Base-by-base conservation (phyloP, 2,888 invertebrate species). In the Catocala fraxini region DNA sequence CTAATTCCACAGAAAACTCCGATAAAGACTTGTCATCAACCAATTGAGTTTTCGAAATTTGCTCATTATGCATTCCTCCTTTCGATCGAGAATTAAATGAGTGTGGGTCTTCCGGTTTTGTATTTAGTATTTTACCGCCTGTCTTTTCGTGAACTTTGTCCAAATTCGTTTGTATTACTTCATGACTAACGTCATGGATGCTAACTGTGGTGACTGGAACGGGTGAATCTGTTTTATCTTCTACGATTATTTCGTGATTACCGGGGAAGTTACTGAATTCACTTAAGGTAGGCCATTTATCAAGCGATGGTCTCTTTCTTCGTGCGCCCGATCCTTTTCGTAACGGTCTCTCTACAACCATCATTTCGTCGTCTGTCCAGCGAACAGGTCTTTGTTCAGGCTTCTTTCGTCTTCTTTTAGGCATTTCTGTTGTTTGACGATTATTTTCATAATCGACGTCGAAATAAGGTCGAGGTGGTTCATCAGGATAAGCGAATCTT, bases 351-450 rank as follows among this genome's bases (percentile, higher is more conserved):
- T 85, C 82, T 61, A 63, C 9, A 10, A 91, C 90, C 47, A 86
- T 81, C 10, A 87, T 79, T 6, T 93, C 80, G 9, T 93, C 89
- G 62, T 92, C 92, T 7, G 86, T 85, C 80, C 92, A 94, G 74
- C 90, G 77, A 82, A 81, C 87, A 61, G 78, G 83, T 71, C 77
- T 87, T 52, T 61, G 71, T 42, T 86, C 89, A n/a, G 82, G 82
- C 76, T 88, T 89, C 63, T 88, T 91, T 48, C 90, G 82, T 66
- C 90, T 84, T 77, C 89, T 83, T 65, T 84, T 85, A 4, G 87
- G 83, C 51, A 71, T 75, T 61, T 90, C 88, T 51, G 83, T 80
- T 11, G 75, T 77, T 71, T 79, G 75, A 42, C 75, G 80, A 15
- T 70, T 68, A 46, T 74, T 79, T 15, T 73, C 77, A 15, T 77